Percentiles rank a stretch among this genome's conserved stretches.
phyloP scores from a whole-genome alignment of 2,113 vertebrate species.

The Bungarus multicinctus region DNA sequence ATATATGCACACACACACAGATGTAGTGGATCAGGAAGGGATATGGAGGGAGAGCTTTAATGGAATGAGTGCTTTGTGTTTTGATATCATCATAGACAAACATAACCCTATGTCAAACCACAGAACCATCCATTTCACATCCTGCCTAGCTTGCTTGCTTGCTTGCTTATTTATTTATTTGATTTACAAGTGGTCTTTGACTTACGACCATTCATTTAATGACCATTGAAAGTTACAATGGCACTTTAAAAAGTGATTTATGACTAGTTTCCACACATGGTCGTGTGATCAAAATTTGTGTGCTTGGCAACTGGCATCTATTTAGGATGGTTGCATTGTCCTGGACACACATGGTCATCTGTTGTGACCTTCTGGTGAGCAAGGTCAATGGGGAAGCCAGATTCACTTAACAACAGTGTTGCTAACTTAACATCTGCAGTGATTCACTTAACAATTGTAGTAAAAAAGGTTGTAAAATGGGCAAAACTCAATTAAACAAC shows the following conservation, averaged over 20 bases:
- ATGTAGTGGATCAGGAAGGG: neutral
- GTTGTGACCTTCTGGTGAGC: neutral
- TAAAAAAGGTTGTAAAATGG: neutral
- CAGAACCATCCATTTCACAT: neutral
- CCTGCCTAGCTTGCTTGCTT: neutral
- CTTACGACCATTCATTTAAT: neutral
- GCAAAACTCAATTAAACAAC: neutral
- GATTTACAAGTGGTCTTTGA: neutral
- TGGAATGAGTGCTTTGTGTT: neutral
- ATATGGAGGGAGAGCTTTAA: neutral
- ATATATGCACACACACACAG: neutral
- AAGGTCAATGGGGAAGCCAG: no score
- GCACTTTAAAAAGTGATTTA: neutral
- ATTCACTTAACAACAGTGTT: neutral
- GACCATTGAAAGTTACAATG: neutral
- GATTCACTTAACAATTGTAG: neutral
- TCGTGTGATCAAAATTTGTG: neutral
- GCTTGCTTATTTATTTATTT: neutral
- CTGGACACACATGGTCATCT: neutral
- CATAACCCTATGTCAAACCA: neutral
- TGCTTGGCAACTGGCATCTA: neutral
- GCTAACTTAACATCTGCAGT: neutral
- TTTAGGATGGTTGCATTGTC: neutral
- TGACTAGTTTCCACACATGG: neutral
- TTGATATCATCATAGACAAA: neutral